Percentiles rank a stretch among this genome's conserved stretches.
Evolutionary conservation across 2,797 vertebrate genomes (phyloP).

Genomic region (Benthosema pterotum): DNA sequence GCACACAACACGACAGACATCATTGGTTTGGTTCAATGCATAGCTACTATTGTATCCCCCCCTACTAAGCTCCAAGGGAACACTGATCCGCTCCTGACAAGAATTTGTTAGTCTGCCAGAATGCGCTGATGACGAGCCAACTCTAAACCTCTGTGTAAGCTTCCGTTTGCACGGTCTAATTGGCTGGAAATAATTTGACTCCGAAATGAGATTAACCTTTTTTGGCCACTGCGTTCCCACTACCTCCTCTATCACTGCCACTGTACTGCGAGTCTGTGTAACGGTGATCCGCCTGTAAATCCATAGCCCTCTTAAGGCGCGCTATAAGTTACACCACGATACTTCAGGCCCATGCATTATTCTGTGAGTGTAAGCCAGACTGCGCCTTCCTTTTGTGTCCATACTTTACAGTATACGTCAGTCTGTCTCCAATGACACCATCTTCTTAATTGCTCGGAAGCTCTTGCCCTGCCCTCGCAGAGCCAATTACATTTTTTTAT

Average conservation of each 20-base stretch:
- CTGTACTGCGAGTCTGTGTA: not conserved
- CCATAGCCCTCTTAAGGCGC: constrained; percentile 7
- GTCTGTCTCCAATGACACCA: constrained; percentile 63
- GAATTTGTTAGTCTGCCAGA: too few relatives aligned
- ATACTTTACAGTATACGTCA: constrained; percentile 39
- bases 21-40: too few relatives aligned
- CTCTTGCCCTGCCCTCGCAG: constrained; percentile 1
- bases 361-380: constrained; percentile 45
- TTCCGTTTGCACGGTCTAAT: too few relatives aligned
- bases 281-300: constrained; percentile 14
- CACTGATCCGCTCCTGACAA: too few relatives aligned
- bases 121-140: too few relatives aligned
- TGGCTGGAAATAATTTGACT: too few relatives aligned
- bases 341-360: constrained; percentile 58
- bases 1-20: too few relatives aligned
- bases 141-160: too few relatives aligned
- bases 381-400: constrained; percentile 37
- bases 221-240: not conserved
- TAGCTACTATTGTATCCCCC: too few relatives aligned
- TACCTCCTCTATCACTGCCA: not conserved
- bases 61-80: too few relatives aligned
- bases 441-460: constrained; percentile 53
- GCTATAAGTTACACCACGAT: constrained; percentile 21
- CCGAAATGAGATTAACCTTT: too few relatives aligned
- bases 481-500: constrained; percentile 11